phyloP scores from a whole-genome alignment of 2,113 vertebrate species.

The Malurus cyaneus region DNA sequence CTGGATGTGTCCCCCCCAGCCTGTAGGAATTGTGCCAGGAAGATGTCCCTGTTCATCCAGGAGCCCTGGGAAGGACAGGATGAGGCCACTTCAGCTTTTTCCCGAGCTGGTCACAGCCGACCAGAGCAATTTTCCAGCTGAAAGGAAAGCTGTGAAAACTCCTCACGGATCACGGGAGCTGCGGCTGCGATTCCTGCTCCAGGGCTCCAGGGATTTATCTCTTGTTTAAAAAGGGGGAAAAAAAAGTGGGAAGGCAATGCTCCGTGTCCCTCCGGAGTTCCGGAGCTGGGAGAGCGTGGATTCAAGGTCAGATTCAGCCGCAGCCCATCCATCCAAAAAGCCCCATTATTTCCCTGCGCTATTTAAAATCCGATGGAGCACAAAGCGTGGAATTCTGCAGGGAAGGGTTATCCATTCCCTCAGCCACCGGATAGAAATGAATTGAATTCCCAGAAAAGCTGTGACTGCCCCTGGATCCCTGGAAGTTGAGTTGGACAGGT shows the following conservation, averaged over 20 bases:
- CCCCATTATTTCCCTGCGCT: neutral
- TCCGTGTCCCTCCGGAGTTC: neutral
- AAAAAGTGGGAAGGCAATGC: neutral
- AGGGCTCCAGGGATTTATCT: constrained; percentile 11
- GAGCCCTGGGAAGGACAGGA: neutral
- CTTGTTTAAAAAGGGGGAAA: neutral
- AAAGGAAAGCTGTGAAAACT: constrained; percentile 8
- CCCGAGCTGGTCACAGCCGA: neutral
- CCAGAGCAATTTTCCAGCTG: neutral
- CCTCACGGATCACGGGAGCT: neutral
- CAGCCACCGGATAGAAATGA: neutral
- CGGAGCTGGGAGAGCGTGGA: constrained; percentile 18
- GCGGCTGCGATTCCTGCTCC: neutral
- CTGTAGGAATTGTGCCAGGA: neutral
- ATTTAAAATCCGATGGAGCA: neutral
- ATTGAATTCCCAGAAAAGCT: no score
- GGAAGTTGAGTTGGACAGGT: no score
- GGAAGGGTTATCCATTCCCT: neutral
- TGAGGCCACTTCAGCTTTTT: neutral
- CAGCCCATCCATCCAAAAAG: neutral
- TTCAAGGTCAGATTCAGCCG: neutral
- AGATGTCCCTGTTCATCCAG: neutral
- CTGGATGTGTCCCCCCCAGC: accelerated
- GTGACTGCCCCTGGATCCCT: no score
- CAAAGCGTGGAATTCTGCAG: neutral